Conservation (phyloP, 2,888 invertebrate genomes). For the Leistus spinibarbis region DNA sequence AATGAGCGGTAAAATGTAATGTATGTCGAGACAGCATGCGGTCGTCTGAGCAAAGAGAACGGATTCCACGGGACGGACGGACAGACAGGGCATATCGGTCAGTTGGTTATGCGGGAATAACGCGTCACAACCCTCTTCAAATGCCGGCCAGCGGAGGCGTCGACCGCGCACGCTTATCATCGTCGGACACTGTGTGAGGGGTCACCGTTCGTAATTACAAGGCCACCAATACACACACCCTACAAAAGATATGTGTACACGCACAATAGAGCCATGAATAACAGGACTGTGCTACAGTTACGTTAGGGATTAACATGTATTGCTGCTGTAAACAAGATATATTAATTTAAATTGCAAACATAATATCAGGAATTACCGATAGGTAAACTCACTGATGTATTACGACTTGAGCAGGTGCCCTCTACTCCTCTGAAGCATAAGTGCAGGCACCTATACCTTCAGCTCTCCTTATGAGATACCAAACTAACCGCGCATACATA, state of each 20-base stretch:
- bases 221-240: background rate
- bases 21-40: background rate
- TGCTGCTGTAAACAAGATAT: too few species aligned
- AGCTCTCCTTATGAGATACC: too few species aligned
- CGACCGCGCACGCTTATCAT: background rate
- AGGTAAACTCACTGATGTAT: too few species aligned
- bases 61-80: background rate
- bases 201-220: conserved; percentile 1
- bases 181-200: background rate
- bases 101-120: background rate
- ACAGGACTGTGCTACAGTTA: too few species aligned
- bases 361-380: too few species aligned
- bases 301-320: too few species aligned
- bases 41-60: background rate
- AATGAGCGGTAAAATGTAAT: background rate
- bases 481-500: too few species aligned
- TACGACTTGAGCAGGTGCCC: too few species aligned
- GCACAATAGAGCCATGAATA: background rate
- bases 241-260: too few species aligned
- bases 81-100: background rate
- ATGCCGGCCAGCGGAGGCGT: background rate
- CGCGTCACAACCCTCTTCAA: conserved; percentile 1
- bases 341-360: too few species aligned
- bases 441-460: too few species aligned
- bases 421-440: too few species aligned